Evolutionary conservation across 1,140 invertebrate genomes (phyloP).

Genomic region (Drosophila jambulina): DNA sequence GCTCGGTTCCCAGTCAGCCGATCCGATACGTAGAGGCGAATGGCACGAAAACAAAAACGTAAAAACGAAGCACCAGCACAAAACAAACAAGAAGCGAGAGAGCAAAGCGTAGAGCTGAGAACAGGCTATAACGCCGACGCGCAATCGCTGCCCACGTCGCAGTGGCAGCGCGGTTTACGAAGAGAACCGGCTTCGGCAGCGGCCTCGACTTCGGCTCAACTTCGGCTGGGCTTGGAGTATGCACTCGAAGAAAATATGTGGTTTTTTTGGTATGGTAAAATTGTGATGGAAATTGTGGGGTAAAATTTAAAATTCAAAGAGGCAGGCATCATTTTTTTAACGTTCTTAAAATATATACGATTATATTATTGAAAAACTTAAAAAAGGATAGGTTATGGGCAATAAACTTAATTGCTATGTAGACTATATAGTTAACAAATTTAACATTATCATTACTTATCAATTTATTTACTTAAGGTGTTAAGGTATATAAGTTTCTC

Average conservation of each 20-base stretch:
- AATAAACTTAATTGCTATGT: too few relatives aligned
- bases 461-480: too few relatives aligned
- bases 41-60: slow-evolving; percentile 53
- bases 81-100: slow-evolving; percentile 23
- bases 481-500: too few relatives aligned
- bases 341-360: too few relatives aligned
- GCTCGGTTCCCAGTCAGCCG: slow-evolving; percentile 28
- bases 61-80: slow-evolving; percentile 28
- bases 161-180: slow-evolving; percentile 44
- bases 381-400: background rate
- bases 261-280: background rate
- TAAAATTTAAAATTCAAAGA: background rate
- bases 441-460: too few relatives aligned
- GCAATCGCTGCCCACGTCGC: slow-evolving; percentile 22
- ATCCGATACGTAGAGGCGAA: slow-evolving; percentile 53
- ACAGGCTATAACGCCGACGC: slow-evolving; percentile 41
- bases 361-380: background rate
- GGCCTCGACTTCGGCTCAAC: slow-evolving; percentile 39
- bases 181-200: slow-evolving; percentile 66
- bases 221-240: slow-evolving; percentile 42
- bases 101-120: slow-evolving; percentile 28
- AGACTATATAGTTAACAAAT: too few relatives aligned
- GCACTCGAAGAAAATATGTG: slow-evolving; percentile 1
- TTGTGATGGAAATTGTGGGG: too few relatives aligned
- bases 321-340: too few relatives aligned